Base-by-base conservation (phyloP, 2,888 invertebrate species). In the Diloba caeruleocephala region DNA sequence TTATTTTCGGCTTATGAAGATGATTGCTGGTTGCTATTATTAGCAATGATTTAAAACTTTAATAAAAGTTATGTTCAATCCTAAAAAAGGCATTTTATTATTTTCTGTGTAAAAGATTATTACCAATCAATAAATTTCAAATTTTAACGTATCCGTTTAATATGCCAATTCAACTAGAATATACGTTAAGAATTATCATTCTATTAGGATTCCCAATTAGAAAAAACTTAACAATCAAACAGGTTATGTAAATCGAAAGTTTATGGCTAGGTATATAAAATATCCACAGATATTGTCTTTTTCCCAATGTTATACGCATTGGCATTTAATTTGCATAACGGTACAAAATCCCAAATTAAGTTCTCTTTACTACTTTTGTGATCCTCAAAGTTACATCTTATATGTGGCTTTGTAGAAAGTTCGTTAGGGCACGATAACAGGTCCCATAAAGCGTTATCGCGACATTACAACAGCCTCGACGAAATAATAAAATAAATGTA, bases 401-500 rank as follows among this genome's bases (percentile, higher is more conserved):
- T 44, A 34, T 26, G 49, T 45, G 34, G 50, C 58, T 71, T 62
- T 63, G 72, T 82, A 79, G 85, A 88, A 89, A 88, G 88, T 89
- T 87, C 76, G 87, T 88, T 86, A 88, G 82, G 78, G 80, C 65
- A 71, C 65, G 85, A 89, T 89, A 90, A 87, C 85, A 82, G 78
- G 84, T 81, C 82, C 84, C 88, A 89, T 91, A 90, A 89, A 89
- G 85, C 81, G 84, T 90, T 91, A 92, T 92, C 92, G 82, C 76
- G 67, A 77, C 81, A 74, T 79, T 76, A 82, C 82, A 85, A 83
- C 80, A 81, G 76, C 78, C 84, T 82, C 84, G 76, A 76, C 80
- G 82, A 85, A 89, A 90, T 87, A 89, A 91, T 88, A 92, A 90
- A 90, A 87, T 89, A 89, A 88, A 90, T 88, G 85, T 86, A 79